phyloP scores from a whole-genome alignment of 2,113 vertebrate genomes.

The Platycercus adscitus region DNA sequence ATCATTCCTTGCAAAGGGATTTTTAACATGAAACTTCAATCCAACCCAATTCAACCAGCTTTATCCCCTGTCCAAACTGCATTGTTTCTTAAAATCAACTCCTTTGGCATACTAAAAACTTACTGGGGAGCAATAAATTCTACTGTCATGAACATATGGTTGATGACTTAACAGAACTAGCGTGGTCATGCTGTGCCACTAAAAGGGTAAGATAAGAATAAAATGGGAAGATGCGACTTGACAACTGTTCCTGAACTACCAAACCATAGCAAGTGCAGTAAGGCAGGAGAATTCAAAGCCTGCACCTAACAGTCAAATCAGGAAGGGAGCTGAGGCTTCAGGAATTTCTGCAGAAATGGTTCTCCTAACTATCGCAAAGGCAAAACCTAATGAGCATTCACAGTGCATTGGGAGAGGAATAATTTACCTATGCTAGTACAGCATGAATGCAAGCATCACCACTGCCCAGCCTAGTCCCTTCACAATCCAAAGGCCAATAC shows the following conservation, averaged over 20 bases:
- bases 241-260: not conserved
- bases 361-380: not conserved
- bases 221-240: not conserved
- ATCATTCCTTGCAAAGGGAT: not conserved
- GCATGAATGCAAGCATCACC: not conserved
- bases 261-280: not conserved
- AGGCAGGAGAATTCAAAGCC: not conserved
- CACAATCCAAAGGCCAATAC: not conserved
- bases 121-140: not conserved
- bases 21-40: not conserved
- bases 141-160: not conserved
- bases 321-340: not conserved
- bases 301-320: not conserved
- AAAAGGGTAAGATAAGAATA: not conserved
- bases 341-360: not conserved
- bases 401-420: rapidly evolving
- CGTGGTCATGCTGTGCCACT: not conserved
- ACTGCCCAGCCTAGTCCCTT: not conserved
- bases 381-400: not conserved
- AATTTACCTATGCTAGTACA: not conserved
- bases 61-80: not conserved
- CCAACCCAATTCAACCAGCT: not conserved
- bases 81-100: not conserved
- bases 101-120: not conserved
- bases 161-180: not conserved